Conservation (phyloP, 2,113 vertebrate species). For the Suncus etruscus region DNA sequence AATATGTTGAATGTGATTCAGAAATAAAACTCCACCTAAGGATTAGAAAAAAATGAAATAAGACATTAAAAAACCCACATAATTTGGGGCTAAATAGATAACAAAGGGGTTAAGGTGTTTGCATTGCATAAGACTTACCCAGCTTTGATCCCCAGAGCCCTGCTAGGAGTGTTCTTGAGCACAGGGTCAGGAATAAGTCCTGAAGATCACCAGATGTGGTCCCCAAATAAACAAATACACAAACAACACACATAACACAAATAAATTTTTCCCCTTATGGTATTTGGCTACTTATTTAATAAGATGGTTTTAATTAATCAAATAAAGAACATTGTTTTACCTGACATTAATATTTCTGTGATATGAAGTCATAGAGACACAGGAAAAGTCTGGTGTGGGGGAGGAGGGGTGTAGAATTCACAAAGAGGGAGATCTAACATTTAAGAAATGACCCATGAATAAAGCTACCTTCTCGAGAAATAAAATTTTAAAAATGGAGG, state of each 20-base stretch:
- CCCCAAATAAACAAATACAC: no score
- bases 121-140: no score
- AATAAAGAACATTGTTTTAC: background rate
- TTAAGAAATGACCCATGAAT: background rate
- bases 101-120: no score
- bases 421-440: background rate
- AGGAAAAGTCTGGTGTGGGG: background rate
- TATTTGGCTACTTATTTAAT: no score
- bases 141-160: no score
- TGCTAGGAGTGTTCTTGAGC: no score
- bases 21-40: conserved; percentile 29
- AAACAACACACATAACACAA: no score
- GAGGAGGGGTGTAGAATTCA: background rate
- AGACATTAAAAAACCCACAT: background rate
- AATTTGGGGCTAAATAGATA: background rate
- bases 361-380: background rate
- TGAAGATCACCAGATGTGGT: no score
- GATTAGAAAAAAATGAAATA: conserved; percentile 3
- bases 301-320: background rate
- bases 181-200: no score
- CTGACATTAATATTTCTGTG: background rate
- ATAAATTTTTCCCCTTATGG: no score
- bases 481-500: background rate
- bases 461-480: background rate
- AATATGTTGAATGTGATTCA: conserved; percentile 15